Base-by-base conservation (phyloP, 2,113 vertebrate species). In the Indicator indicator region DNA sequence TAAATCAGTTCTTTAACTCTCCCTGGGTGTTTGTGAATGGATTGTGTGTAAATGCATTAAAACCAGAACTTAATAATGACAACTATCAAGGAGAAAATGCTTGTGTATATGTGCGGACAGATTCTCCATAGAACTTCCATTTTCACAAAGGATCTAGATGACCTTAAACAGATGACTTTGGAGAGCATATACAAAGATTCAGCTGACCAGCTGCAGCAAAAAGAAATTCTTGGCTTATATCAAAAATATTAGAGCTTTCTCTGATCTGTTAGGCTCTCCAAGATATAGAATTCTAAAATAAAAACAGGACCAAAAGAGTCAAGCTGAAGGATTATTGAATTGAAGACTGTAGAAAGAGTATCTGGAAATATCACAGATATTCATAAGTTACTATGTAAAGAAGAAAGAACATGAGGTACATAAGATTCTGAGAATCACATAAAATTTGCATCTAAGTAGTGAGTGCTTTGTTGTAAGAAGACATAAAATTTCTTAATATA, bases 231-330 rank as follows among this genome's bases (percentile, higher is more conserved):
- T 19, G 69, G 11, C 19, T 59, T 65, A 44, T 60, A 56, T 6
- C 9, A 80, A n/a, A 63, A 6, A 17, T 59, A 9, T 24, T 5
- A 42, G 42, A 48, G 16, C 3, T 71, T 79, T 83, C 16, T 67
- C 5, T 60, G 16, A n/a, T 5, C 44, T 64, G 7, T 2, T 14
- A 79, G 55, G 2, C 2, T 18, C 5, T 78, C n/a, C 0, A 1
- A 19, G 15, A 73, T 59, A 5, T 14, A 58, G 6, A 68, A 58
- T 59, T 81, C 60, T 85, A 27, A 73, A 73, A 50, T 12, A 12
- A 52, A 77, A 59, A 42, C 13, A 76, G 6, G 26, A 68, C 4
- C 6, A 52, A 62, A 77, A 59, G 3, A 5, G 4, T 54, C 17
- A 55, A 48, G 17, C 12, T 70, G 21, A 71, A 56, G 14, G 79